Evolutionary conservation across 2,113 vertebrate genomes (phyloP).

Genomic region (Hyla sarda): DNA sequence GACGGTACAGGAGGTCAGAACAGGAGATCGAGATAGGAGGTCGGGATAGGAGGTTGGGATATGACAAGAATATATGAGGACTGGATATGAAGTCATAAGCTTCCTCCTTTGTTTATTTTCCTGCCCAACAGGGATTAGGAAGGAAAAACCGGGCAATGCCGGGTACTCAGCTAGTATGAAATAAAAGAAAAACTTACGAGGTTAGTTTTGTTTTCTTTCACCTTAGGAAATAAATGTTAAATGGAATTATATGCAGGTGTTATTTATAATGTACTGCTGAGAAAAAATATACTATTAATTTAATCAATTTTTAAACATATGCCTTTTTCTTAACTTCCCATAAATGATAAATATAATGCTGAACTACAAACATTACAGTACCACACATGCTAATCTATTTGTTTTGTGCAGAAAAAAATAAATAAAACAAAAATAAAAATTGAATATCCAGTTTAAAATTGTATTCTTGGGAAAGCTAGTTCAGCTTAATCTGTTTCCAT

Average conservation of each 20-base stretch:
- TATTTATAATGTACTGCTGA: neutral
- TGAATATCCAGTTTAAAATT: conserved; percentile 46
- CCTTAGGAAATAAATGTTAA: neutral
- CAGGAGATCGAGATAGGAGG: no score
- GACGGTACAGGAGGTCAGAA: no score
- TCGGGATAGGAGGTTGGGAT: no score
- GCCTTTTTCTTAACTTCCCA: neutral
- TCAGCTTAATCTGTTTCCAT: conserved; percentile 56
- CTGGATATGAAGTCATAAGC: no score
- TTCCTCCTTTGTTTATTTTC: no score
- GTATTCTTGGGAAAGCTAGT: conserved; percentile 22
- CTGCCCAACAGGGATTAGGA: no score
- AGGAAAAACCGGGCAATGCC: no score
- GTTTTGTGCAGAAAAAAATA: conserved; percentile 12
- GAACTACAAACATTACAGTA: neutral
- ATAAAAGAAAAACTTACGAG: no score
- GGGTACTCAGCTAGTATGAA: no score
- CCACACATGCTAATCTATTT: neutral
- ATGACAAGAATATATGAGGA: no score
- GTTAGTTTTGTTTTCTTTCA: neutral
- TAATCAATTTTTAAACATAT: neutral
- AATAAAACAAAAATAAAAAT: conserved; percentile 58
- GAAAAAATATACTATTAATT: neutral
- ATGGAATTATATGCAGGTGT: neutral
- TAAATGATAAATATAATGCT: neutral